These are phyloP conservation scores for Sarcophaga caerulescens DNA, from an alignment of 2,888 invertebrate genomes.

Conservation along the genomic window DNA sequence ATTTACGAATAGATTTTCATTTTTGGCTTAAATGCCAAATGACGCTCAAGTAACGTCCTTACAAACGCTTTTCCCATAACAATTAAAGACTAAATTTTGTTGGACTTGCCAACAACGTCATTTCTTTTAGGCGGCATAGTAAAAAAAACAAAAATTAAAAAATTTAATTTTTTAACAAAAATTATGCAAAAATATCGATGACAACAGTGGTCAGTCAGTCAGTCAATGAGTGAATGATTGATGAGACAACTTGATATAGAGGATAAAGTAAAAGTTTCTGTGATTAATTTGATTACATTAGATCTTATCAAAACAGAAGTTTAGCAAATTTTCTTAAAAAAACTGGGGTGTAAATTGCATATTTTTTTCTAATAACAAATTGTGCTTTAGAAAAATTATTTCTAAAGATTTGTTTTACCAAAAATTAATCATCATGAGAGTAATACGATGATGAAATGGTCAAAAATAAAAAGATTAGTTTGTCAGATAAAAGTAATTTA, in stretches of 20 bases:
- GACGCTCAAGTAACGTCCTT: background rate
- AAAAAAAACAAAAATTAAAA: background rate
- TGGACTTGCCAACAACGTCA: background rate
- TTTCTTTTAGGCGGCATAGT: background rate
- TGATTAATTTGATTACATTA: too few relatives aligned
- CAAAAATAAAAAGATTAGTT: background rate
- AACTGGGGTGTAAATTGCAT: too few relatives aligned
- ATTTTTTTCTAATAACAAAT: too few relatives aligned
- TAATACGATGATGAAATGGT: too few relatives aligned
- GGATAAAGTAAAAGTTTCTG: too few relatives aligned
- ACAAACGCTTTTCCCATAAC: background rate
- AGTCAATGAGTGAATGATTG: background rate
- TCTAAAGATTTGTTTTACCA: too few relatives aligned
- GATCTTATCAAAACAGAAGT: too few relatives aligned
- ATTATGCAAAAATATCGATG: background rate
- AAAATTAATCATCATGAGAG: too few relatives aligned
- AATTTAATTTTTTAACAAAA: background rate
- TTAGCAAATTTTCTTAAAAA: too few relatives aligned
- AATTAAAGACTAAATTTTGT: background rate
- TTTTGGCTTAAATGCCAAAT: background rate
- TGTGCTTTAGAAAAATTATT: too few relatives aligned
- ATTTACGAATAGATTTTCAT: background rate
- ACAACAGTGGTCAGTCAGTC: background rate
- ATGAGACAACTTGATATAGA: background rate
- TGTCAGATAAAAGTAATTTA: background rate